Conservation (phyloP, 92 coral and sea anemone genomes). For the Palythoa heliodiscus region DNA sequence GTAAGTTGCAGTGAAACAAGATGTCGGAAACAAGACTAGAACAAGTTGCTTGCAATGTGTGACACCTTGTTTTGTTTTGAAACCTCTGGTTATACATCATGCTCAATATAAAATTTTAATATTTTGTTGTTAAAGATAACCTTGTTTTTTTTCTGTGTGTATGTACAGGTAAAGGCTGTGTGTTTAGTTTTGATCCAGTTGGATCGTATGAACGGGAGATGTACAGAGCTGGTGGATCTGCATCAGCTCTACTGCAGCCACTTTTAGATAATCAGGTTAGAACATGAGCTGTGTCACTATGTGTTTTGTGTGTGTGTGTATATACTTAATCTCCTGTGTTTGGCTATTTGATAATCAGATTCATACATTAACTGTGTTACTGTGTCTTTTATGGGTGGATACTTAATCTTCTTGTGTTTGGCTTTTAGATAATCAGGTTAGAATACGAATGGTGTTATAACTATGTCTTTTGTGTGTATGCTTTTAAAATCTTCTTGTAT, state of each 20-base stretch:
- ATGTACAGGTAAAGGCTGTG: slow-evolving; percentile 91
- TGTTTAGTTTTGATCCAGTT: slow-evolving; percentile 98
- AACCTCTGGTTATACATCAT: too few species aligned
- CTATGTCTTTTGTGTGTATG: too few species aligned
- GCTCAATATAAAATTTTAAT: too few species aligned
- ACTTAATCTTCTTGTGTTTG: neutral
- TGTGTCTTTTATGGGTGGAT: too few species aligned
- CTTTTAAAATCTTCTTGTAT: too few species aligned
- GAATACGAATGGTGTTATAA: too few species aligned
- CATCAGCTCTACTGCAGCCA: slow-evolving; percentile 91
- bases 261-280: slow-evolving; percentile 94
- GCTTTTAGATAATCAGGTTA: neutral
- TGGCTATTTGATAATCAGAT: slow-evolving; percentile 93
- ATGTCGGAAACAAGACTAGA: too few species aligned
- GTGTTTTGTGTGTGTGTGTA: neutral
- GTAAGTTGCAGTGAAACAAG: too few species aligned
- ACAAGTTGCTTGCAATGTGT: too few species aligned
- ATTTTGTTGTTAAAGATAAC: too few species aligned
- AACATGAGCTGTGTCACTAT: neutral
- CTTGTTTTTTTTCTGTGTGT: neutral
- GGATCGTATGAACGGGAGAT: slow-evolving; percentile 97
- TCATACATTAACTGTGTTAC: neutral
- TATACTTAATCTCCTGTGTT: too few species aligned
- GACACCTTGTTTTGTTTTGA: too few species aligned
- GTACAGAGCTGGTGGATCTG: slow-evolving; percentile 95